These are phyloP conservation scores for Sitta europaea DNA, from an alignment of 2,113 vertebrate genomes.

Conservation along the genomic window DNA sequence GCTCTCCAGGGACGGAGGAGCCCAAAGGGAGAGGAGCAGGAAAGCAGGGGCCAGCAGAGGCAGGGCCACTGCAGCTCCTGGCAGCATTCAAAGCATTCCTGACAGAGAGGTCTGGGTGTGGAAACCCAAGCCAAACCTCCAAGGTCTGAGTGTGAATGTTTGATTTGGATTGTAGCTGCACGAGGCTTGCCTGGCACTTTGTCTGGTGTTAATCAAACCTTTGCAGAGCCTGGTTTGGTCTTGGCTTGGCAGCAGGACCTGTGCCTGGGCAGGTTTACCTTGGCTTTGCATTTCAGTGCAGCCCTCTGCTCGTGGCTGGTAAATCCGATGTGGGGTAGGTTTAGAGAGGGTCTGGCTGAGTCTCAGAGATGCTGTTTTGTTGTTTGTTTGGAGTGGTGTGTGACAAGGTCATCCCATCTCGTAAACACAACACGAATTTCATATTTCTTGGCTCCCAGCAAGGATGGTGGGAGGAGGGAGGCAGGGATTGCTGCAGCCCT, in stretches of 20 bases:
- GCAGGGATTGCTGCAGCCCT: neutral
- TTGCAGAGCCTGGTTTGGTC: neutral
- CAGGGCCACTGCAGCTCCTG: neutral
- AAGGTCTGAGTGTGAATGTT: neutral
- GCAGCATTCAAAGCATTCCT: neutral
- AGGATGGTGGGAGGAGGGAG: neutral
- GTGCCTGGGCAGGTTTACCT: neutral
- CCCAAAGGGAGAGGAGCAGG: neutral
- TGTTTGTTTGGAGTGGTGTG: neutral
- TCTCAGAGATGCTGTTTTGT: neutral
- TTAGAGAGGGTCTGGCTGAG: neutral
- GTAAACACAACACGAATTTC: neutral
- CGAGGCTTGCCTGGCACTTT: neutral
- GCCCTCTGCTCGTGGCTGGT: neutral
- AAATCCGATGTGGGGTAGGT: neutral
- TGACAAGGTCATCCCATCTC: neutral
- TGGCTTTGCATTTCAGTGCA: neutral
- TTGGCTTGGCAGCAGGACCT: neutral
- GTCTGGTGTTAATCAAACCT: neutral
- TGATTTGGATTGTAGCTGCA: neutral
- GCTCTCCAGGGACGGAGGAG: neutral
- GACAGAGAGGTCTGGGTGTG: neutral
- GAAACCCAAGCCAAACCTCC: neutral
- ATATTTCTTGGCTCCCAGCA: neutral
- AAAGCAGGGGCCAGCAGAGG: neutral